A percentile compares a stretch with the other conserved stretches of the same genome.
These are phyloP conservation scores for Cynopterus sphinx DNA, from an alignment of 2,797 vertebrate species.

Conservation along the genomic window DNA sequence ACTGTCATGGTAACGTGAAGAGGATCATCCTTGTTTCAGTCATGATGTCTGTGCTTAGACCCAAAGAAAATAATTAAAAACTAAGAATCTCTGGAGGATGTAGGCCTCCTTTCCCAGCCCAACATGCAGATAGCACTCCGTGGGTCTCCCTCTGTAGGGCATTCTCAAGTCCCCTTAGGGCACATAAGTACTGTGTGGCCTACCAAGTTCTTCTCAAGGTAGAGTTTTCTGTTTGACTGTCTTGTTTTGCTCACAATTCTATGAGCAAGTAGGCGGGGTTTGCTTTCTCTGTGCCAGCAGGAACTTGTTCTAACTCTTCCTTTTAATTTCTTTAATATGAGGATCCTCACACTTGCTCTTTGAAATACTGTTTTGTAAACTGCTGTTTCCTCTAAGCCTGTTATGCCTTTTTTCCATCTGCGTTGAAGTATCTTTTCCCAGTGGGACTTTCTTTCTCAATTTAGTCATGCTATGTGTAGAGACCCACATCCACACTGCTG, in stretches of 20 bases:
- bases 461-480: slow-evolving; percentile 78
- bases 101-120: neutral
- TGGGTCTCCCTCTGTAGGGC: neutral
- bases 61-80: neutral
- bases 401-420: slow-evolving; percentile 68
- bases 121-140: neutral
- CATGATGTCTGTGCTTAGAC: neutral
- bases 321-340: slow-evolving; percentile 67
- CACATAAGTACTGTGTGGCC: neutral
- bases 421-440: slow-evolving; percentile 78
- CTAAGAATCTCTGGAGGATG: neutral
- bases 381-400: slow-evolving; percentile 62
- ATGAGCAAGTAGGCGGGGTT: neutral
- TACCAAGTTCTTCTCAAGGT: slow-evolving; percentile 10
- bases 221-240: neutral
- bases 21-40: neutral
- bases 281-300: slow-evolving; percentile 7
- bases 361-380: slow-evolving; percentile 67
- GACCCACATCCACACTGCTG: slow-evolving; percentile 72
- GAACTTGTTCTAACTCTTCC: slow-evolving; percentile 17
- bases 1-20: neutral
- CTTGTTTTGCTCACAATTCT: neutral
- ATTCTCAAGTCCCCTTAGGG: neutral
- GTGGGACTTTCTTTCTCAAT: slow-evolving; percentile 74
- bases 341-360: slow-evolving; percentile 58